Evolutionary conservation across 1,140 invertebrate genomes (phyloP).

Genomic region (Aradophagus sp.): DNA sequence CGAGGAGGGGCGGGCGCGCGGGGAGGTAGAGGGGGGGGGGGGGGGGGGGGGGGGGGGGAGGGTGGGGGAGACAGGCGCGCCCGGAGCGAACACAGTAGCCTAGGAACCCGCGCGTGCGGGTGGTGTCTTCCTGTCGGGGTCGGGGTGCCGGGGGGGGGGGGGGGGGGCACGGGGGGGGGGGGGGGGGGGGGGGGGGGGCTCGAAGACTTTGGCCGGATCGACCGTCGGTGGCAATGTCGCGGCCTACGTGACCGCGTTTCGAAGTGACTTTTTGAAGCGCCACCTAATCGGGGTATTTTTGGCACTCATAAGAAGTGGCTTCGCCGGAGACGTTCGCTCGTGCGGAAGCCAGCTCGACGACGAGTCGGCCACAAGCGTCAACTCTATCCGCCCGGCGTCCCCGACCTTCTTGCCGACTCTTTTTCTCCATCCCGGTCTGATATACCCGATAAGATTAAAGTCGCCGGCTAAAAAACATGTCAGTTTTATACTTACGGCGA

Average conservation of each 20-base stretch:
- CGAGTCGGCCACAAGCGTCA: conserved; percentile 15
- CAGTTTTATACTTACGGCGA: conserved; percentile 18
- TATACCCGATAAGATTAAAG: conserved; percentile 30
- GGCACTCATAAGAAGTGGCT: conserved; percentile 28
- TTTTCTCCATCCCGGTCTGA: conserved; percentile 12
- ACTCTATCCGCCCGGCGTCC: conserved; percentile 10
- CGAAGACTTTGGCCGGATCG: conserved; percentile 19
- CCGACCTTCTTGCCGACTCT: conserved; percentile 6
- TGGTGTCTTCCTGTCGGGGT: too few relatives aligned
- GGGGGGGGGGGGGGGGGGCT: not conserved
- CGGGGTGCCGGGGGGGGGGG: too few relatives aligned
- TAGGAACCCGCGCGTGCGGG: too few relatives aligned
- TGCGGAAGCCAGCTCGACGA: conserved; percentile 19
- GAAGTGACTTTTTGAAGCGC: conserved; percentile 26
- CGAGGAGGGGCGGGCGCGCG: too few relatives aligned
- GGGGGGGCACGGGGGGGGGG: too few relatives aligned
- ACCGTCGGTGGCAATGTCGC: conserved; percentile 5
- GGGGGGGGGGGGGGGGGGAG: too few relatives aligned
- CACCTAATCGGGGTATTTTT: conserved; percentile 36
- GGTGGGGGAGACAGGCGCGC: too few relatives aligned
- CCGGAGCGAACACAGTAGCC: too few relatives aligned
- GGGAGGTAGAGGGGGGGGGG: too few relatives aligned
- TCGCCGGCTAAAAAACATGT: conserved; percentile 18
- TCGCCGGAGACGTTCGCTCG: conserved; percentile 14
- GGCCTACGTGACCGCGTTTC: conserved; percentile 38